phyloP scores from a whole-genome alignment of 1,140 invertebrate species.

The Atta texana region DNA sequence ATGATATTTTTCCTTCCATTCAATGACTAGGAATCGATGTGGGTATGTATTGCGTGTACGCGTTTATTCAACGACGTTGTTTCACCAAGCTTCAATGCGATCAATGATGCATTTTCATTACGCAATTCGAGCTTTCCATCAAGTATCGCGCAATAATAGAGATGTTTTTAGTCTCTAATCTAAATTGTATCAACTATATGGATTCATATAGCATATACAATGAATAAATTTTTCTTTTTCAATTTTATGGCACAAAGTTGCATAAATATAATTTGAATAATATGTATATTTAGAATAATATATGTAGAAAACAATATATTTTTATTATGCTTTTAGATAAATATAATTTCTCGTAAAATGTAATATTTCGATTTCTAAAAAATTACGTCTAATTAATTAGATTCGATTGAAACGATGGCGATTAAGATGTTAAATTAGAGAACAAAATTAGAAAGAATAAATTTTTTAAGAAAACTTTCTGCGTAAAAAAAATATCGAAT shows the following conservation, averaged over 20 bases:
- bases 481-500: background rate
- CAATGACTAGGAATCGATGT: constrained; percentile 71
- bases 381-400: background rate
- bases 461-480: background rate
- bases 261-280: background rate
- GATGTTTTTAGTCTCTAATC: constrained; percentile 24
- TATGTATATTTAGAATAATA: background rate
- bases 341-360: background rate
- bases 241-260: background rate
- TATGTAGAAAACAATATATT: background rate
- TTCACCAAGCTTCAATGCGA: constrained; percentile 51
- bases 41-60: constrained; percentile 39
- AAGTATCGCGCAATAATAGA: constrained; percentile 23
- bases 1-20: constrained; percentile 69
- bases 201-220: background rate
- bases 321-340: background rate
- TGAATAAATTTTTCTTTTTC: background rate
- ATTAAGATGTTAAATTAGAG: background rate
- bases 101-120: constrained; percentile 75
- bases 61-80: constrained; percentile 58
- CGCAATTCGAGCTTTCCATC: constrained; percentile 59
- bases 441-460: background rate
- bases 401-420: background rate
- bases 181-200: background rate
- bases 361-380: background rate